phyloP scores from a whole-genome alignment of 2,113 vertebrate genomes.

The Herpailurus yagouaroundi region DNA sequence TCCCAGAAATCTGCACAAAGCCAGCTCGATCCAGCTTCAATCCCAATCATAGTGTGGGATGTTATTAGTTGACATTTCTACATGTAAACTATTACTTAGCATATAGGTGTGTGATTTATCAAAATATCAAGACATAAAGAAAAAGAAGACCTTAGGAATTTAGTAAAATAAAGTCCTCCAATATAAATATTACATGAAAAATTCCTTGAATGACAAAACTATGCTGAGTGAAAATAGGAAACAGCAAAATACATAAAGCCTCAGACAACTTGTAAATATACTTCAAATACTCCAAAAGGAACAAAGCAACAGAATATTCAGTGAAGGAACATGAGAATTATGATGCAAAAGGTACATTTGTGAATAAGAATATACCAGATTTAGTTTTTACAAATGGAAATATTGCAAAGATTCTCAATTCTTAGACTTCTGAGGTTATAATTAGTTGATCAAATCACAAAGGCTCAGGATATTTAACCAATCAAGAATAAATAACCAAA shows the following conservation, averaged over 20 bases:
- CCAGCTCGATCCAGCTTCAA: background rate
- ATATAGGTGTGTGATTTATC: background rate
- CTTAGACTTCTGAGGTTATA: background rate
- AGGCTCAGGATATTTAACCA: background rate
- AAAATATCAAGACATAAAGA: background rate
- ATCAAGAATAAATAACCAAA: background rate
- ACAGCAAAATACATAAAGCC: background rate
- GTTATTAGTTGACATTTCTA: background rate
- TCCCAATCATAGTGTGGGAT: background rate
- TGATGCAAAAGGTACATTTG: background rate
- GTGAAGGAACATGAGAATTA: background rate
- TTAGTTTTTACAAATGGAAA: constrained; percentile 48
- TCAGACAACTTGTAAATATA: background rate
- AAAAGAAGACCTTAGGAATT: constrained; percentile 1
- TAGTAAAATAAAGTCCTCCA: constrained; percentile 25
- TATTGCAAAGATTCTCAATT: background rate
- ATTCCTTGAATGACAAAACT: constrained; percentile 28
- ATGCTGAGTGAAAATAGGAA: constrained; percentile 8
- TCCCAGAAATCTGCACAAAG: background rate
- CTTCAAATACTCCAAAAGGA: constrained; percentile 17
- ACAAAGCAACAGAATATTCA: constrained; percentile 3
- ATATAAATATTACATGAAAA: constrained; percentile 47
- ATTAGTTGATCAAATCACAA: background rate
- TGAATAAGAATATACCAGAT: background rate
- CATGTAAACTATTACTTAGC: constrained; percentile 24